Evolutionary conservation across 2,888 invertebrate genomes (phyloP).

Genomic region (Nasonia oneida): DNA sequence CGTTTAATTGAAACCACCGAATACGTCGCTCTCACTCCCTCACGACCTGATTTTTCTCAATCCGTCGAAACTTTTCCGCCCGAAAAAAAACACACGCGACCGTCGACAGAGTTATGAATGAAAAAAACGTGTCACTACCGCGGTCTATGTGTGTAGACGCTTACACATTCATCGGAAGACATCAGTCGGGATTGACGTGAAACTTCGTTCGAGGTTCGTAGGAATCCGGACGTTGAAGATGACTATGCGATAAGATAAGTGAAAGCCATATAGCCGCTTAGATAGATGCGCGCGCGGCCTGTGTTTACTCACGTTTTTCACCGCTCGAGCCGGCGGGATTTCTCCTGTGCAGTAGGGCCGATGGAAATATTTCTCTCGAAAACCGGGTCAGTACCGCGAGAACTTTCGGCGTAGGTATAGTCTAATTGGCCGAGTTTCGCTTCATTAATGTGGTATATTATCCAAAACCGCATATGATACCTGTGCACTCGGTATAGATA

Average conservation of each 20-base stretch:
- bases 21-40: neutral
- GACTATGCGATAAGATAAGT: constrained; percentile 47
- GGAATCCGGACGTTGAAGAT: constrained; percentile 24
- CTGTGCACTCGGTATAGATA: neutral
- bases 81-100: too few relatives aligned
- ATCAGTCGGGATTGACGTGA: neutral
- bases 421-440: neutral
- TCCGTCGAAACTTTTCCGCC: neutral
- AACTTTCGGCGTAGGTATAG: neutral
- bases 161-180: neutral
- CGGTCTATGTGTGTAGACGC: too few relatives aligned
- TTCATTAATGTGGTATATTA: neutral
- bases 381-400: neutral
- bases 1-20: neutral
- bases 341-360: neutral
- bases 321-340: neutral
- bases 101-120: neutral
- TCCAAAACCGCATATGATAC: too few relatives aligned
- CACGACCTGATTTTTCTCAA: neutral
- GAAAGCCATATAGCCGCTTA: neutral
- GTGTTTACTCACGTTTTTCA: neutral
- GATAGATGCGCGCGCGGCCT: neutral
- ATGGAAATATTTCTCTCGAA: neutral
- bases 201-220: neutral
- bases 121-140: neutral